Evolutionary conservation across 2,113 vertebrate genomes (phyloP).

Genomic region (Stegostoma tigrinum): DNA sequence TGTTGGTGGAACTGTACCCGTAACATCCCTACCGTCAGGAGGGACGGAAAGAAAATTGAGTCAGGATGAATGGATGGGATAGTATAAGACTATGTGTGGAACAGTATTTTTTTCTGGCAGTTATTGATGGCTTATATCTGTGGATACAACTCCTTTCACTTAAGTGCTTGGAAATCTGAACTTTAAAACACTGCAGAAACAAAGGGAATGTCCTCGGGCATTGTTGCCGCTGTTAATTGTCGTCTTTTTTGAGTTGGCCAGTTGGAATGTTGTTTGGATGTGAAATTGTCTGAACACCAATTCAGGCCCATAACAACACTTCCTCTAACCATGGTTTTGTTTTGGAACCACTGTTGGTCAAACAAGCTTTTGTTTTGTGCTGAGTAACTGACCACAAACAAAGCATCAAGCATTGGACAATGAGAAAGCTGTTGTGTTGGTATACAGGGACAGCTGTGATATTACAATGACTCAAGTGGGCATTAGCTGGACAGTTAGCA

Average conservation of each 20-base stretch:
- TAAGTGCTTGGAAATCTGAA: not conserved
- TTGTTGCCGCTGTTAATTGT: conserved; percentile 21
- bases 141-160: not conserved
- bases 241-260: not conserved
- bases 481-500: conserved; percentile 8
- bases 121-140: not conserved
- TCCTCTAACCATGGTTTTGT: conserved; percentile 66
- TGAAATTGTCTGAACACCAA: conserved; percentile 53
- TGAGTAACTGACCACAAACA: conserved; percentile 62
- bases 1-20: not conserved
- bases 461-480: conserved; percentile 46
- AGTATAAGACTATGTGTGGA: not conserved
- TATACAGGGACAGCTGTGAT: conserved; percentile 50
- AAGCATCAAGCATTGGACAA: conserved; percentile 59
- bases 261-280: conserved; percentile 45
- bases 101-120: not conserved
- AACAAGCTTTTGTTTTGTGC: conserved; percentile 71
- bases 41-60: not conserved
- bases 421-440: conserved; percentile 54
- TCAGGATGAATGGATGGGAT: not conserved
- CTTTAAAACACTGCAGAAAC: not conserved
- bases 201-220: not conserved
- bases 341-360: conserved; percentile 72
- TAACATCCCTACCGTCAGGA: not conserved
- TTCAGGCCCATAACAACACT: conserved; percentile 55